These are phyloP conservation scores for Hydrolagus colliei DNA, from an alignment of 2,797 vertebrate genomes.

Conservation along the genomic window DNA sequence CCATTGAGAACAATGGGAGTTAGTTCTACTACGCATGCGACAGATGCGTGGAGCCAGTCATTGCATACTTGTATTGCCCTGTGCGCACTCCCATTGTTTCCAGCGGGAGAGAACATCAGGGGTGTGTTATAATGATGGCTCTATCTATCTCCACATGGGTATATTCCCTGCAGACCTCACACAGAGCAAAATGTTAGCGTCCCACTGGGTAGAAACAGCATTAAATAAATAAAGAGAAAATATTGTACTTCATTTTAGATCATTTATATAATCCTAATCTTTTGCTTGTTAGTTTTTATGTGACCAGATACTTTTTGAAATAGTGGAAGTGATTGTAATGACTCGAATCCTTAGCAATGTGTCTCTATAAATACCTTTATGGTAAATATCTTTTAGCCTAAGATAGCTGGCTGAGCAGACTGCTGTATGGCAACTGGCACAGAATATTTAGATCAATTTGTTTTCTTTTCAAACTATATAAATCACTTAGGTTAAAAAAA, in stretches of 20 bases:
- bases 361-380: background rate
- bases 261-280: slow-evolving; percentile 89
- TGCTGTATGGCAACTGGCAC: slow-evolving; percentile 45
- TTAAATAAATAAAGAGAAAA: slow-evolving; percentile 61
- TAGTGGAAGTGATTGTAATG: slow-evolving; percentile 37
- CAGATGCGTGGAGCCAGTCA: slow-evolving; percentile 14
- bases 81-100: slow-evolving; percentile 23
- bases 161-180: slow-evolving; percentile 93
- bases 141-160: slow-evolving; percentile 86
- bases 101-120: slow-evolving; percentile 22
- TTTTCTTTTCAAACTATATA: slow-evolving; percentile 42
- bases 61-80: slow-evolving; percentile 26
- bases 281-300: slow-evolving; percentile 70
- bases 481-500: background rate
- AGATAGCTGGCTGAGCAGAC: background rate
- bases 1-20: background rate
- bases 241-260: slow-evolving; percentile 82
- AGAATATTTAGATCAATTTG: slow-evolving; percentile 49
- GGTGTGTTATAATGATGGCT: slow-evolving; percentile 58
- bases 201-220: slow-evolving; percentile 60
- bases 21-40: background rate
- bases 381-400: background rate
- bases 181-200: slow-evolving; percentile 83
- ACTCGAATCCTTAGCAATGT: background rate
- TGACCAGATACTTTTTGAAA: slow-evolving; percentile 62